Percentiles rank a stretch among this genome's conserved stretches.
These are phyloP conservation scores for Acleris cristana DNA, from an alignment of 2,888 invertebrate genomes.

Conservation along the genomic window DNA sequence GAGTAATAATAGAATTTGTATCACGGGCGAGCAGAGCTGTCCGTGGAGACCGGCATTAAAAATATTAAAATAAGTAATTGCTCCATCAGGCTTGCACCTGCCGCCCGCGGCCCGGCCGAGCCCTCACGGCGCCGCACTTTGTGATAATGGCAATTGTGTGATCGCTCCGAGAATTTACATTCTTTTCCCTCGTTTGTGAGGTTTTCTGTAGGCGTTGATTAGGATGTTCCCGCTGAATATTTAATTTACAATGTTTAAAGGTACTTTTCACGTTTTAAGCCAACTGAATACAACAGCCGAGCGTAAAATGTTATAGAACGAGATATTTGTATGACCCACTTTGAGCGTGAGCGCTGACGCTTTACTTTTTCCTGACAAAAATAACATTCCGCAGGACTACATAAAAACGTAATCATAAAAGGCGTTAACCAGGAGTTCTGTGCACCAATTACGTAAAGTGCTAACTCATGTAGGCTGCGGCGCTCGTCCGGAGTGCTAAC, in stretches of 20 bases:
- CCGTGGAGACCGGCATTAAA: constrained; percentile 66
- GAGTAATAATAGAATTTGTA: constrained; percentile 55
- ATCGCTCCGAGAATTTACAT: constrained; percentile 41
- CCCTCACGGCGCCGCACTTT: constrained; percentile 55
- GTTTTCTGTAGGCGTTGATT: constrained; percentile 19
- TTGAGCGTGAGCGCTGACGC: not conserved
- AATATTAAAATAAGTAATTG: constrained; percentile 80
- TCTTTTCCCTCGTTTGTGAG: constrained; percentile 25
- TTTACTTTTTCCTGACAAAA: constrained; percentile 16
- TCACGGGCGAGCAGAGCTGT: constrained; percentile 58
- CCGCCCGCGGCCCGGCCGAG: constrained; percentile 48
- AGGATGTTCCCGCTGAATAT: constrained; percentile 15
- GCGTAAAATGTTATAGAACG: too few species aligned
- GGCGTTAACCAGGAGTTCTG: constrained; percentile 42
- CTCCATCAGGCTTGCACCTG: constrained; percentile 76
- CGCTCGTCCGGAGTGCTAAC: constrained; percentile 50
- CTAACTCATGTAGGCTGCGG: constrained; percentile 64
- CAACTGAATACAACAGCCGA: too few species aligned
- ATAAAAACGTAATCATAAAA: constrained; percentile 37
- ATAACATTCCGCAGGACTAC: constrained; percentile 22
- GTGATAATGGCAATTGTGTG: constrained; percentile 64
- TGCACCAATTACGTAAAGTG: constrained; percentile 66
- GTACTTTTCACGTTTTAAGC: not conserved
- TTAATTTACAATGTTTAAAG: constrained; percentile 11
- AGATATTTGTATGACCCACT: constrained; percentile 9